Evolutionary conservation across 2,797 vertebrate genomes (phyloP).

Genomic region (Darevskia nairensis): DNA sequence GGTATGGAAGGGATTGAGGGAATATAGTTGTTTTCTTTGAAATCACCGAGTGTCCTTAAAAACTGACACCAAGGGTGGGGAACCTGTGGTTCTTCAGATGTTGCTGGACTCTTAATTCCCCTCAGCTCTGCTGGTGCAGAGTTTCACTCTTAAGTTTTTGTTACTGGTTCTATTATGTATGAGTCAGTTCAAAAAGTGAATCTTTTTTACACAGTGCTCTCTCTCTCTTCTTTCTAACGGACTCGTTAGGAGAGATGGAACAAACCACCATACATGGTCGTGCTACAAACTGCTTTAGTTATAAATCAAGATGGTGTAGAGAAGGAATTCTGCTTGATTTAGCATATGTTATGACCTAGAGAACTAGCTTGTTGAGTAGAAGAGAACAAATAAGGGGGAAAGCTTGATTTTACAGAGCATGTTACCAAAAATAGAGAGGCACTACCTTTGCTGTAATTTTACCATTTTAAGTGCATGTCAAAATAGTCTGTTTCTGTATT

Average conservation of each 20-base stretch:
- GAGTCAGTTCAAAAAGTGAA: neutral
- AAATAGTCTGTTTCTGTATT: slow-evolving; percentile 27
- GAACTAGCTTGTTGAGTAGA: neutral
- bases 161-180: neutral
- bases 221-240: neutral
- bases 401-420: slow-evolving; percentile 8
- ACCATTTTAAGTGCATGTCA: neutral
- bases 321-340: slow-evolving; percentile 6
- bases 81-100: no score
- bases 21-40: neutral
- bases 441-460: slow-evolving; percentile 6
- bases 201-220: neutral
- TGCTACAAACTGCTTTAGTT: neutral
- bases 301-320: slow-evolving; percentile 21
- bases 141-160: neutral
- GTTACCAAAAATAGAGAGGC: slow-evolving; percentile 31
- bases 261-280: neutral
- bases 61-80: no score
- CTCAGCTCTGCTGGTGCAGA: neutral
- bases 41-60: neutral
- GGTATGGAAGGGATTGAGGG: neutral
- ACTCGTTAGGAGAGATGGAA: neutral
- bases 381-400: slow-evolving; percentile 4
- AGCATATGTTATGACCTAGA: slow-evolving; percentile 15
- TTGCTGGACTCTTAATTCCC: no score